phyloP scores from a whole-genome alignment of 1,140 invertebrate genomes.

The Aleiodes sp. region DNA sequence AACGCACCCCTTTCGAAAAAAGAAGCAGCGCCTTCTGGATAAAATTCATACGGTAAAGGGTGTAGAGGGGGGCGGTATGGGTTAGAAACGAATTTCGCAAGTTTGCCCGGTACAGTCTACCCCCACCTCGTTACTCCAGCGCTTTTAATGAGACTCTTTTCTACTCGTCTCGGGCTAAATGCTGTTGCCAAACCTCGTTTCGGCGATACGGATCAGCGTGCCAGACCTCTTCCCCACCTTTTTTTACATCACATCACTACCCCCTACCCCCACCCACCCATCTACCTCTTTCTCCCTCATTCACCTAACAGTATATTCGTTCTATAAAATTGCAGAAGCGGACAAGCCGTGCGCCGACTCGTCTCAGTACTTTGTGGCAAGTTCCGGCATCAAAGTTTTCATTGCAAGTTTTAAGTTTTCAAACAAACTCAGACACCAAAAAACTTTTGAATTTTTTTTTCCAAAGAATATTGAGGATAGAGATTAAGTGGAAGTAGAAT shows the following conservation, averaged over 20 bases:
- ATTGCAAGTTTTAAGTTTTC: slow-evolving; percentile 24
- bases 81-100: slow-evolving; percentile 34
- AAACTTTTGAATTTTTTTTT: too few relatives aligned
- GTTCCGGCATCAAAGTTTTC: slow-evolving; percentile 28
- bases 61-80: background rate
- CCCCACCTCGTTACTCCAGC: slow-evolving; percentile 25
- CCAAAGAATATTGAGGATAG: background rate
- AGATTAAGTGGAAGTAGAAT: background rate
- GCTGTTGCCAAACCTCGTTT: slow-evolving; percentile 65
- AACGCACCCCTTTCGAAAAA: slow-evolving; percentile 17
- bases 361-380: slow-evolving; percentile 28
- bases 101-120: slow-evolving; percentile 29
- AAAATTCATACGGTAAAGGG: background rate
- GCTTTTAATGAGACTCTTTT: slow-evolving; percentile 64
- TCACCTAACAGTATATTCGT: slow-evolving; percentile 13
- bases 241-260: background rate
- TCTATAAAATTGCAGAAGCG: background rate
- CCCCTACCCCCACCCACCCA: background rate
- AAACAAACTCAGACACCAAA: background rate
- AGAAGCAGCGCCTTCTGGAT: background rate
- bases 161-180: slow-evolving; percentile 54
- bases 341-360: slow-evolving; percentile 19
- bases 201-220: slow-evolving; percentile 61
- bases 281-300: background rate
- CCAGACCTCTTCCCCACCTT: slow-evolving; percentile 15